A percentile compares a stretch with the other conserved stretches of the same genome.
Evolutionary conservation across 2,888 invertebrate species (phyloP).

Genomic region (Amiota communis): DNA sequence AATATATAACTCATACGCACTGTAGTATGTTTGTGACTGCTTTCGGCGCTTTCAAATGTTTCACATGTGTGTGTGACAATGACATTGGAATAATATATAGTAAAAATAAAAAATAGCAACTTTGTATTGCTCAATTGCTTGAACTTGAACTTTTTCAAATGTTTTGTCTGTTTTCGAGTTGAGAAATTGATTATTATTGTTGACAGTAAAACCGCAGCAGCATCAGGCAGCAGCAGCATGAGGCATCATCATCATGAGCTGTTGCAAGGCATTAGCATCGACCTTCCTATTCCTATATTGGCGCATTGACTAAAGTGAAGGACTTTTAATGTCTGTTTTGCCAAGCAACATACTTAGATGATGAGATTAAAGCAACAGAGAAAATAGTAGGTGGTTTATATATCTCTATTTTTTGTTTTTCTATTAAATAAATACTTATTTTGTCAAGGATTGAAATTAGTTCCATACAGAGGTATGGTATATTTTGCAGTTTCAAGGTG

Average conservation of each 20-base stretch:
- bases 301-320: too few species aligned
- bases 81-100: slow-evolving; percentile 14
- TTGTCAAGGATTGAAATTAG: too few species aligned
- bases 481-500: not conserved
- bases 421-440: too few species aligned
- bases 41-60: not conserved
- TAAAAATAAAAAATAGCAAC: not conserved
- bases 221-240: not conserved
- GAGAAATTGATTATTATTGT: slow-evolving; percentile 28
- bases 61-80: not conserved
- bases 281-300: slow-evolving; percentile 5
- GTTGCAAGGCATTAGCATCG: slow-evolving; percentile 24
- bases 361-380: too few species aligned
- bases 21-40: slow-evolving; percentile 2
- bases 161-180: slow-evolving; percentile 1
- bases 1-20: slow-evolving; percentile 22
- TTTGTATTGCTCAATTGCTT: slow-evolving; percentile 13
- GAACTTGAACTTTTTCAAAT: slow-evolving; percentile 24
- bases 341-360: too few species aligned
- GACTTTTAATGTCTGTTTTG: too few species aligned
- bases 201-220: slow-evolving; percentile 8
- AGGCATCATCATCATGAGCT: not conserved
- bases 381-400: too few species aligned
- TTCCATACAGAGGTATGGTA: too few species aligned
- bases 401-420: too few species aligned